phyloP scores from a whole-genome alignment of 1,140 invertebrate species.

The Himalopsyche phryganea region DNA sequence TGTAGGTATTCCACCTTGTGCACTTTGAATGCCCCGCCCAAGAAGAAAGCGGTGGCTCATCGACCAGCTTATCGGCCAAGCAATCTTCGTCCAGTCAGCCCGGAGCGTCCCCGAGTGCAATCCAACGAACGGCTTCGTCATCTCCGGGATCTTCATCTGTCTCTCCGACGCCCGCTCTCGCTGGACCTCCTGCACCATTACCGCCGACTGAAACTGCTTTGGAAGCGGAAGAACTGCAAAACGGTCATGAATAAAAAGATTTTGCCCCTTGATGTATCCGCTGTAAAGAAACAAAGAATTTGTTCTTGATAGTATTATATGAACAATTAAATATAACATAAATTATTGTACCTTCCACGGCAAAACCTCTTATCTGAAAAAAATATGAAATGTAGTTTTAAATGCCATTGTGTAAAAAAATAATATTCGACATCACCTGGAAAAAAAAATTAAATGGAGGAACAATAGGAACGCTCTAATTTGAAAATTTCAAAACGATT shows the following conservation, averaged over 20 bases:
- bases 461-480: too few species aligned
- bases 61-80: background rate
- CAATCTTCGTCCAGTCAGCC: slow-evolving; percentile 22
- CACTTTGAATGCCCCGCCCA: slow-evolving; percentile 94
- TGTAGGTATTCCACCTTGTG: slow-evolving; percentile 93
- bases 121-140: slow-evolving; percentile 5
- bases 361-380: too few species aligned
- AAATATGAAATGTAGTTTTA: too few species aligned
- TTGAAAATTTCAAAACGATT: too few species aligned
- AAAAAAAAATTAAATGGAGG: too few species aligned
- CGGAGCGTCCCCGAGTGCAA: slow-evolving; percentile 9
- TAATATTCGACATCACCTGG: too few species aligned
- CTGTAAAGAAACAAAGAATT: too few species aligned
- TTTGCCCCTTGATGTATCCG: too few species aligned
- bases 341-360: too few species aligned
- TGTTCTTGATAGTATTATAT: too few species aligned
- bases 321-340: too few species aligned
- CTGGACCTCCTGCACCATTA: slow-evolving; percentile 28
- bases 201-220: slow-evolving; percentile 55
- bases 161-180: slow-evolving; percentile 18
- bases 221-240: slow-evolving; percentile 49
- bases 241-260: background rate
- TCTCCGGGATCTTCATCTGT: background rate
- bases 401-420: too few species aligned
- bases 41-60: slow-evolving; percentile 42